Conservation (phyloP, 1,140 invertebrate species). For the Delia radicum region DNA sequence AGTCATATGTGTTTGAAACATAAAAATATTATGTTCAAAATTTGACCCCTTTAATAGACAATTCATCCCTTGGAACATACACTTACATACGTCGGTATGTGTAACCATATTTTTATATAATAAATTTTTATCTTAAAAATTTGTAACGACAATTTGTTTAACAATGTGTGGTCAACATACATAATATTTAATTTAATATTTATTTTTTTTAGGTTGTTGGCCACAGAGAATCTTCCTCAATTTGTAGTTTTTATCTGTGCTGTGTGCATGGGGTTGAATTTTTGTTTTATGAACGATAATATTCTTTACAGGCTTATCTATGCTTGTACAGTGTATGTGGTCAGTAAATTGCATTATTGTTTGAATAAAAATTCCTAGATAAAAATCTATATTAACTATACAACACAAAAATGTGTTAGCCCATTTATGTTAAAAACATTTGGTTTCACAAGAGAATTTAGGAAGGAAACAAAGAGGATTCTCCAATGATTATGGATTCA, state of each 20-base stretch:
- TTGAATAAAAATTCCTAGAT: not conserved
- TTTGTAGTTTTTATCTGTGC: not conserved
- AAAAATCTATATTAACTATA: not conserved
- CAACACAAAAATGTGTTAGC: no score
- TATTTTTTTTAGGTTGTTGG: not conserved
- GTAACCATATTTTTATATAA: not conserved
- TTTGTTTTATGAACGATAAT: not conserved
- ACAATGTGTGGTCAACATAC: not conserved
- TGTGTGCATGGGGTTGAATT: not conserved
- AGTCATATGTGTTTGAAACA: not conserved
- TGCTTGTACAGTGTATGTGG: not conserved
- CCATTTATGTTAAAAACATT: no score
- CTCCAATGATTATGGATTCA: no score
- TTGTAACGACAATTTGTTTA: not conserved
- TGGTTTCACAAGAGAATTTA: no score
- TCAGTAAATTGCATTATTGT: not conserved
- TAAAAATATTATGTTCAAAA: not conserved
- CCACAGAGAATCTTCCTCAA: not conserved
- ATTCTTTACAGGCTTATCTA: not conserved
- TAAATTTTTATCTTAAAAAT: not conserved
- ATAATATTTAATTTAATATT: not conserved
- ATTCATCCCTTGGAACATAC: not conserved
- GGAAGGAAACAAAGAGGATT: no score
- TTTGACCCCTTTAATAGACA: not conserved
- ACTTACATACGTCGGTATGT: no score